Base-by-base conservation (phyloP, 2,113 vertebrate species). In the Pelusios castaneus region DNA sequence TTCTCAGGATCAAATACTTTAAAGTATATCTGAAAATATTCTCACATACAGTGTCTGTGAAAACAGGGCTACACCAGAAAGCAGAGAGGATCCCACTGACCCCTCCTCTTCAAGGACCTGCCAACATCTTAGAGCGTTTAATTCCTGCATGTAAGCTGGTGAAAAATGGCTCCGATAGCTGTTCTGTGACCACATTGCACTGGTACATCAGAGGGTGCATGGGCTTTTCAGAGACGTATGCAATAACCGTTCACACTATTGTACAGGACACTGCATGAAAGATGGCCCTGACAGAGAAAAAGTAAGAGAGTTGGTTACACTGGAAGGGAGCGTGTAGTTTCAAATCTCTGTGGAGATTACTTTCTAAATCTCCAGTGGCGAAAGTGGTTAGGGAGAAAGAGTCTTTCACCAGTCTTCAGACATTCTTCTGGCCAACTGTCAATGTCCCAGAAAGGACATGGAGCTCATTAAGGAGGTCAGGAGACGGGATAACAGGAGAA, bases 301-400 rank as follows among this genome's bases (percentile, higher is more conserved):
- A 78, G 22, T 14, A 11, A 6, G 38, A 78, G 13, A 70, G 31
- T 0, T 82, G 55, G 70, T 54, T 49, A 5, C 84, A 82, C 51
- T 22, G 60, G 63, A 76, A 84, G 8, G 22, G 4, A 89, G 70
- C 7, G 45, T 34, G 76, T 43, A 60, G 81, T 60, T 87, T 75
- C 34, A 51, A 49, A 1, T 49, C 38, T 76, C 10, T 11, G 34
- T 38, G 56, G 22, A 79, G 8, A 38, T 60, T 2, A 38, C 41
- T 17, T 38, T 87, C 55, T 84, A 67, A 89, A 67, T 49, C 79
- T 0, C 0, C 1, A 60, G 16, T 11, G 79, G 9, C 70, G n/a
- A 85, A 76, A 31, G 67, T 54, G 70, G 45, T 38, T 70, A 77
- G 75, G 17, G 29, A 38, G 77, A 49, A 83, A 91, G 11, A 24